Evolutionary conservation across 2,113 vertebrate genomes (phyloP).

Genomic region (Pyrgilauda ruficollis): DNA sequence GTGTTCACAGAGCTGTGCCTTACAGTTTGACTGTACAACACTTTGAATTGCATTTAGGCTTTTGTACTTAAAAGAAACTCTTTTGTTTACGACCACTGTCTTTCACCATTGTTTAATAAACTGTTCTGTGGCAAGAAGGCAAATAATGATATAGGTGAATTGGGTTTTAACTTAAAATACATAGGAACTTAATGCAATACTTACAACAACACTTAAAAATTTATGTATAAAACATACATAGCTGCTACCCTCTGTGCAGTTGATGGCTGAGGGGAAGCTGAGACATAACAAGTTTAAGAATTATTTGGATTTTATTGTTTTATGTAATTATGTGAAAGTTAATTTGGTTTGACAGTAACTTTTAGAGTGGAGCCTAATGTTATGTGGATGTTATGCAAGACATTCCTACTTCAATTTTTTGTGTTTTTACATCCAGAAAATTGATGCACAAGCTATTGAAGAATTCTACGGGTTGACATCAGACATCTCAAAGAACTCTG

Average conservation of each 20-base stretch:
- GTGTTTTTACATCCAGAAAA: conserved; percentile 73
- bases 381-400: not conserved
- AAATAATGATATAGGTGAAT: not conserved
- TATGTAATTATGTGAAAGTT: not conserved
- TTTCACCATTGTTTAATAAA: not conserved
- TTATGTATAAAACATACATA: not conserved
- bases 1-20: not conserved
- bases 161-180: not conserved
- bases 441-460: conserved; percentile 87
- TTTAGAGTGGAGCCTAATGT: not conserved
- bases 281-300: not conserved
- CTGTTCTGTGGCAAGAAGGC: not conserved
- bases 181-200: not conserved
- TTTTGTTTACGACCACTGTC: not conserved
- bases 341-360: not conserved
- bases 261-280: not conserved
- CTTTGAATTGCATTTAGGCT: not conserved
- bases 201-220: not conserved
- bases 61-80: not conserved
- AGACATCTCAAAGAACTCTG: conserved; percentile 86
- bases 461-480: conserved; percentile 88
- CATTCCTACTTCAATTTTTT: not conserved
- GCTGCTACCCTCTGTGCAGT: not conserved
- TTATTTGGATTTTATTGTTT: not conserved
- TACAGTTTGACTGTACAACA: not conserved